Evolutionary conservation across 2,113 vertebrate genomes (phyloP).

Genomic region (Xenopus laevis): DNA sequence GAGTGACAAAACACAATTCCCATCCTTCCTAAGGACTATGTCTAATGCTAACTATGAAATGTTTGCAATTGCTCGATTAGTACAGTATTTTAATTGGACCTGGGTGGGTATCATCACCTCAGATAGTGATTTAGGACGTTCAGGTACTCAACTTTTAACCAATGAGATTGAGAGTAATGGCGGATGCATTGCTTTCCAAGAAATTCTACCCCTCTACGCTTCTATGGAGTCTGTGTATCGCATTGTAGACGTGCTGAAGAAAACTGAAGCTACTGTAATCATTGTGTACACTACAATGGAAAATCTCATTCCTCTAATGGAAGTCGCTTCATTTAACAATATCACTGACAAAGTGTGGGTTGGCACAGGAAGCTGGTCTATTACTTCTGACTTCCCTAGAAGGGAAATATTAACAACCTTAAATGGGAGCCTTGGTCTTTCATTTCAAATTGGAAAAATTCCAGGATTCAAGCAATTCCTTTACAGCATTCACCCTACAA

Average conservation of each 20-base stretch:
- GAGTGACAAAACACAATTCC: constrained; percentile 32
- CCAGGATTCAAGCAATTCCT: constrained; percentile 34
- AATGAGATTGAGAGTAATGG: constrained; percentile 28
- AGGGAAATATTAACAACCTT: constrained; percentile 21
- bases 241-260: constrained; percentile 17
- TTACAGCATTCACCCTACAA: constrained; percentile 24
- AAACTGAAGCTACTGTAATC: constrained; percentile 30
- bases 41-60: constrained; percentile 29
- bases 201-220: constrained; percentile 21
- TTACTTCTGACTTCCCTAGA: constrained; percentile 25
- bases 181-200: constrained; percentile 25
- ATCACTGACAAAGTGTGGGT: constrained; percentile 29
- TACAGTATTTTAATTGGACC: constrained; percentile 29
- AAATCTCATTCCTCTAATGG: constrained; percentile 33
- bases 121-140: constrained; percentile 33
- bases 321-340: constrained; percentile 28
- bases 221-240: constrained; percentile 25
- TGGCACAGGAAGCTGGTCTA: constrained; percentile 15
- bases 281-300: constrained; percentile 35
- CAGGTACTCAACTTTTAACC: constrained; percentile 15
- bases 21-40: constrained; percentile 34
- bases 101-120: constrained; percentile 29
- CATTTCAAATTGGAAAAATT: constrained; percentile 12
- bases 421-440: constrained; percentile 31
- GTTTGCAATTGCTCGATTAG: constrained; percentile 28